Evolutionary conservation across 1,140 invertebrate species (phyloP).

Genomic region (Contarinia nasturtii): DNA sequence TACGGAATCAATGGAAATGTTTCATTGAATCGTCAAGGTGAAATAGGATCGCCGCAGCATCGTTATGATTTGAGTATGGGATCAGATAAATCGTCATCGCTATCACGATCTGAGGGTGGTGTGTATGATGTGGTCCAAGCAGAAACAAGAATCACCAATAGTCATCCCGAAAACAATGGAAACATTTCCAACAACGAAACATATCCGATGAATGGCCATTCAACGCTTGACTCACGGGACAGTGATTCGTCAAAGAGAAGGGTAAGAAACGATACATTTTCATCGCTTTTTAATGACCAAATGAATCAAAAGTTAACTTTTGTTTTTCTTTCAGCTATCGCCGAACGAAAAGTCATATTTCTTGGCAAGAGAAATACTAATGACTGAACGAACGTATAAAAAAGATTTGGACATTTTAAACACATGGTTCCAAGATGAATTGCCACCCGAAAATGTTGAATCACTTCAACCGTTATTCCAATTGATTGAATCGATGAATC

Average conservation of each 20-base stretch:
- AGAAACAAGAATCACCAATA: constrained; percentile 19
- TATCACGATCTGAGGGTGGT: constrained; percentile 21
- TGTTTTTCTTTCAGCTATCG: constrained; percentile 29
- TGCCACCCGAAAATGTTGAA: constrained; percentile 24
- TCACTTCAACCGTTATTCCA: constrained; percentile 21
- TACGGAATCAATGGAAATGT: constrained; percentile 24
- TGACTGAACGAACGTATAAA: constrained; percentile 90
- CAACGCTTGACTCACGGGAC: not conserved
- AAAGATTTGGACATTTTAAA: constrained; percentile 86
- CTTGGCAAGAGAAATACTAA: constrained; percentile 82
- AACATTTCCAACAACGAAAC: constrained; percentile 9
- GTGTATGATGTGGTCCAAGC: constrained; percentile 22
- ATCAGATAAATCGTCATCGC: constrained; percentile 22
- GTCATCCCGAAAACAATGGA: constrained; percentile 3
- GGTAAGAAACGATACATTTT: not conserved
- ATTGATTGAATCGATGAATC: constrained; percentile 34
- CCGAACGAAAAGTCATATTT: constrained; percentile 73
- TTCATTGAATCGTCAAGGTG: constrained; percentile 22
- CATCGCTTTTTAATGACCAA: too few species aligned
- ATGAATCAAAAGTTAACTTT: too few species aligned
- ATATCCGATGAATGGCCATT: not conserved
- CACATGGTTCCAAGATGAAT: constrained; percentile 45
- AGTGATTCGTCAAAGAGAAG: constrained; percentile 2
- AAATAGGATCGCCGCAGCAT: constrained; percentile 11
- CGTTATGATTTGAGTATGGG: constrained; percentile 21